Evolutionary conservation across 2,888 invertebrate species (phyloP).

Genomic region (Tolmerus cingulatus): DNA sequence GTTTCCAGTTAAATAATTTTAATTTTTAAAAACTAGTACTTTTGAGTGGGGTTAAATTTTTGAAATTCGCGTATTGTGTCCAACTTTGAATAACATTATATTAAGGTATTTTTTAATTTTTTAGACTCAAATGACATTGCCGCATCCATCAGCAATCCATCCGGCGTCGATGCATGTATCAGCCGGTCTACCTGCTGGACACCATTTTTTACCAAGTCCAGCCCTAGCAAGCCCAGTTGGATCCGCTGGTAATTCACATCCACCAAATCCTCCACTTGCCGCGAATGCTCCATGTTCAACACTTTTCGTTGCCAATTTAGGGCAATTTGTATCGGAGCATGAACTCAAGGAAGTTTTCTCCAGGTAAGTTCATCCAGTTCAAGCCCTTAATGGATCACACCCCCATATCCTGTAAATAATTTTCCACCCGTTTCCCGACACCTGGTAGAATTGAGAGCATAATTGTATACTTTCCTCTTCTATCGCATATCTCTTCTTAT

Average conservation of each 20-base stretch:
- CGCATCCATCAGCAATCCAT: slow-evolving; percentile 66
- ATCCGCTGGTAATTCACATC: slow-evolving; percentile 68
- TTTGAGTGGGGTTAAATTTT: neutral
- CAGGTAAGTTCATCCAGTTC: slow-evolving; percentile 74
- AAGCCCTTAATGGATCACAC: neutral
- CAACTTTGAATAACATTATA: neutral
- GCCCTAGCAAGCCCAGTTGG: slow-evolving; percentile 91
- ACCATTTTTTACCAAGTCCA: slow-evolving; percentile 92
- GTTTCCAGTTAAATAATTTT: too few species aligned
- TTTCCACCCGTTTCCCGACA: neutral
- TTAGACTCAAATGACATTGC: slow-evolving; percentile 67
- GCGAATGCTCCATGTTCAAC: slow-evolving; percentile 93
- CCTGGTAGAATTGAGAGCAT: neutral
- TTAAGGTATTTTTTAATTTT: slow-evolving; percentile 41
- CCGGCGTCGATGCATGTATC: slow-evolving; percentile 76
- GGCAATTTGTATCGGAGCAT: slow-evolving; percentile 97
- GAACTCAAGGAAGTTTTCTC: slow-evolving; percentile 98
- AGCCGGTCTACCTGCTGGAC: slow-evolving; percentile 67
- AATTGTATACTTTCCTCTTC: neutral
- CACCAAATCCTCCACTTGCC: slow-evolving; percentile 66
- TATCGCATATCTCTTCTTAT: neutral
- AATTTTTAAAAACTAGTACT: too few species aligned
- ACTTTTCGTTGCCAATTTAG: slow-evolving; percentile 97
- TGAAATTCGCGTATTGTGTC: neutral
- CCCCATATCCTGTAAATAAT: slow-evolving; percentile 13